Percentiles rank a stretch among this genome's conserved stretches.
These are phyloP conservation scores for Phocoena phocoena DNA, from an alignment of 2,113 vertebrate genomes.

Conservation along the genomic window DNA sequence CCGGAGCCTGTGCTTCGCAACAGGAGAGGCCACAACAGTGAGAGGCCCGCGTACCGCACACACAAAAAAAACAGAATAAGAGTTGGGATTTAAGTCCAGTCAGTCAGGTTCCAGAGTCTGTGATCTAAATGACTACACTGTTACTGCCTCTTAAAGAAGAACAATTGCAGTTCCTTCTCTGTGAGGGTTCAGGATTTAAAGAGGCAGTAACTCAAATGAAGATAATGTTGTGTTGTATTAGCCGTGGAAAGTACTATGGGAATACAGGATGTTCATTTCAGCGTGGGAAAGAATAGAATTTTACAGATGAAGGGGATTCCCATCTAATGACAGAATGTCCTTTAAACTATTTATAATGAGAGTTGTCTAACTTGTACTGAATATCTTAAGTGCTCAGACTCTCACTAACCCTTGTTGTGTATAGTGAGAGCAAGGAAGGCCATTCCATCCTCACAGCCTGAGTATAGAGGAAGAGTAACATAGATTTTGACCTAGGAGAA, in stretches of 20 bases:
- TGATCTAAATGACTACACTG: background rate
- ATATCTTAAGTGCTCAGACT: background rate
- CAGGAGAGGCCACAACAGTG: too few species aligned
- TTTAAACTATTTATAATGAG: background rate
- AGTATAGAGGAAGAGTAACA: background rate
- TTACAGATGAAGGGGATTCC: background rate
- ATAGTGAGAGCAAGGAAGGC: background rate
- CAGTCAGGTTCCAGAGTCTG: background rate
- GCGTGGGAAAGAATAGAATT: background rate
- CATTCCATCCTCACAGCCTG: background rate
- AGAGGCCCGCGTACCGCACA: too few species aligned
- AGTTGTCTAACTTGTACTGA: background rate
- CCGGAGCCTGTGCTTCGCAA: too few species aligned
- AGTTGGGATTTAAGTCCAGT: background rate
- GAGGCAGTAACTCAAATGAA: background rate
- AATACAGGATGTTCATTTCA: slow-evolving; percentile 13
- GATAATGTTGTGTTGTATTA: background rate
- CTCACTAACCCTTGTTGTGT: background rate
- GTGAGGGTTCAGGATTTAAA: background rate
- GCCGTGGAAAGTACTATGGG: background rate
- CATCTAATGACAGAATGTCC: background rate
- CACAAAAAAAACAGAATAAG: background rate
- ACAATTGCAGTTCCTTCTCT: background rate
- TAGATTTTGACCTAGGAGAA: background rate
- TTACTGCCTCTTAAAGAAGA: background rate